Evolutionary conservation across 2,888 invertebrate species (phyloP).

Genomic region (Coleophora flavipennella): DNA sequence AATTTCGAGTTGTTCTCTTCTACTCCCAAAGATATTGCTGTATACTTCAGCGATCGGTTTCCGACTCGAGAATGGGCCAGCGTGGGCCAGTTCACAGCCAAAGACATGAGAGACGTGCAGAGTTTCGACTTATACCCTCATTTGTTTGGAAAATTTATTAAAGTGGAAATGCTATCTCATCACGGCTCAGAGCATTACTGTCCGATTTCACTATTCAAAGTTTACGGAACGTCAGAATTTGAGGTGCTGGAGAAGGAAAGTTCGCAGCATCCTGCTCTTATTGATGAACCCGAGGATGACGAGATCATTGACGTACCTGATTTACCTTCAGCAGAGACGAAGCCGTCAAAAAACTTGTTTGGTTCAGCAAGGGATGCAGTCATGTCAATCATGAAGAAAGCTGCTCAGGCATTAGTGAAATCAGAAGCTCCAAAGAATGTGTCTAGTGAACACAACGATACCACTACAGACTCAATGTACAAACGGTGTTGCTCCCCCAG

Average conservation of each 20-base stretch:
- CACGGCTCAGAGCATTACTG: conserved; percentile 98
- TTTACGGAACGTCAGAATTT: conserved; percentile 94
- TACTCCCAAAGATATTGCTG: conserved; percentile 91
- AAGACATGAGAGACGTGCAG: conserved; percentile 90
- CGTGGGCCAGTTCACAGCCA: conserved; percentile 89
- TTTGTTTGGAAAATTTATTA: conserved; percentile 90
- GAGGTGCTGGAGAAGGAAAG: conserved; percentile 90
- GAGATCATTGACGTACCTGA: conserved; percentile 75
- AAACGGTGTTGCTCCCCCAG: conserved; percentile 80
- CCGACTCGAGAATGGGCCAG: conserved; percentile 93
- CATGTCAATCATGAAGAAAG: conserved; percentile 92
- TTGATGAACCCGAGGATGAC: conserved; percentile 78
- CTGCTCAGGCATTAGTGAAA: conserved; percentile 87
- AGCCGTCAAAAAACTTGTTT: conserved; percentile 80
- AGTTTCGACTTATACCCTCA: conserved; percentile 86
- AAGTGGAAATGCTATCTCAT: conserved; percentile 93
- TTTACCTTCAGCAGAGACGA: conserved; percentile 55
- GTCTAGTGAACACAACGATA: conserved; percentile 60
- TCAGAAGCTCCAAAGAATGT: conserved; percentile 76
- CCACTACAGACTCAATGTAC: conserved; percentile 50
- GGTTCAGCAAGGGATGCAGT: conserved; percentile 93
- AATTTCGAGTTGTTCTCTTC: conserved; percentile 99
- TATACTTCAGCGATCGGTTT: conserved; percentile 90
- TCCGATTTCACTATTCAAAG: conserved; percentile 94
- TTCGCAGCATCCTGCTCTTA: conserved; percentile 75